Evolutionary conservation across 2,797 vertebrate genomes (phyloP), one percentile per base, ranked within the genome.

Genomic region (Epinephelus awoara): DNA sequence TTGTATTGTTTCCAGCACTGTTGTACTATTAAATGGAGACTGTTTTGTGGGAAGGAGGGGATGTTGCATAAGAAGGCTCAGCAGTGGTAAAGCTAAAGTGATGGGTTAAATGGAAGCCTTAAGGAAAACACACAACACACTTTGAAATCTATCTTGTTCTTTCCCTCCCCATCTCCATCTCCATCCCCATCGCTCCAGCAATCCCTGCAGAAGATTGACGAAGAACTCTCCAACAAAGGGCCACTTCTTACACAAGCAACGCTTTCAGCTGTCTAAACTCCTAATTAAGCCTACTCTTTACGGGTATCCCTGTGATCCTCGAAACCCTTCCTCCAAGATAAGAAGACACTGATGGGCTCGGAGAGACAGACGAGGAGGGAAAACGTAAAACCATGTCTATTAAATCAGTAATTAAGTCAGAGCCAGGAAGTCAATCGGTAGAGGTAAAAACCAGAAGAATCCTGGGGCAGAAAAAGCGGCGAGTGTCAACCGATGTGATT

Each of bases 321-420:
- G 14, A 81, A 57, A 77, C 34, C 51, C 56, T 12, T 69, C 63
- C 62, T 80, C 34, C 3, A 64, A 68, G 76, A 89, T 72, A 79
- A 85, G 80, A 69, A 55, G 69, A 80, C 58, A 6, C 66, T 44
- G 83, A 77, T 13, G 80, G 50, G 54, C 70, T 55, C 2, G 0
- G 19, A 54, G 57, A 77, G 47, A 72, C 55, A 18, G 71, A 62
- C 17, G 10, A 62, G 55, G 18, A 46, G 62, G 15, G 15, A 34
- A 64, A 75, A 67, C 2, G 19, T 54, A 81, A 50, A 67, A 68
- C 19, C 46, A 11, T 34, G 50, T 77, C 80, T 82, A 58, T 82
- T 79, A 75, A 85, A 85, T 85, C 82, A 68, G 84, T 83, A 84
- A 91, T 87, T 85, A 83, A 89, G 71, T 72, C 67, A 38, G 67